Evolutionary conservation across 2,797 vertebrate species (phyloP).

Genomic region (Centropyge bicolor): DNA sequence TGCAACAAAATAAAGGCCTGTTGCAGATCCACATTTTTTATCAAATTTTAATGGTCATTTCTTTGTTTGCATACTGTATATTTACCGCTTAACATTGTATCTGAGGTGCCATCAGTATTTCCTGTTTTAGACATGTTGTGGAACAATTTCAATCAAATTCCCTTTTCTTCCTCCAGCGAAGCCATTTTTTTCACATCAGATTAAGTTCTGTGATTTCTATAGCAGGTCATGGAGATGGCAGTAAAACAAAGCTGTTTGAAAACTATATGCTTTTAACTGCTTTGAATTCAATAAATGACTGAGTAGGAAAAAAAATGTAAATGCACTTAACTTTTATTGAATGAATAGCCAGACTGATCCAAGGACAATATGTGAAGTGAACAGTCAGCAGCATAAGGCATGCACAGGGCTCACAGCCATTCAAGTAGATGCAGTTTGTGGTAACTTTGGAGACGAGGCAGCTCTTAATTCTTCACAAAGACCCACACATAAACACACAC

Average conservation of each 20-base stretch:
- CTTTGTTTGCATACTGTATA: not conserved
- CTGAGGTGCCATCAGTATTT: not conserved
- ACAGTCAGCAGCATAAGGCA: constrained; percentile 41
- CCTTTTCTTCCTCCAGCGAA: not conserved
- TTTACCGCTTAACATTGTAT: not conserved
- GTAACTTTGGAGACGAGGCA: constrained; percentile 34
- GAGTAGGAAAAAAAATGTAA: not conserved
- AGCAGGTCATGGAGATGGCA: not conserved
- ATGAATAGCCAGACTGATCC: constrained; percentile 12
- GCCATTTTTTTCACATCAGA: not conserved
- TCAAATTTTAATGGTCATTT: not conserved
- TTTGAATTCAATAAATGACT: constrained; percentile 3
- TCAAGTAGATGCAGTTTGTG: constrained; percentile 46
- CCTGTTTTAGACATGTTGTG: not conserved
- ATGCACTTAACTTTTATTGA: constrained; percentile 53
- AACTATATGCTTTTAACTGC: not conserved
- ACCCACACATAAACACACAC: not conserved
- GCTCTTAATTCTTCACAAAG: constrained; percentile 1
- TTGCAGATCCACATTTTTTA: not conserved
- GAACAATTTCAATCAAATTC: not conserved
- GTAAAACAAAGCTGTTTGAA: not conserved
- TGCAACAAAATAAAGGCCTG: not conserved
- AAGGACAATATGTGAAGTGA: constrained; percentile 31
- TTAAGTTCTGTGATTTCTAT: not conserved
- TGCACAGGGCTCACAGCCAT: constrained; percentile 41